Base-by-base conservation (phyloP, 2,888 invertebrate genomes). In the Dryobota labecula region DNA sequence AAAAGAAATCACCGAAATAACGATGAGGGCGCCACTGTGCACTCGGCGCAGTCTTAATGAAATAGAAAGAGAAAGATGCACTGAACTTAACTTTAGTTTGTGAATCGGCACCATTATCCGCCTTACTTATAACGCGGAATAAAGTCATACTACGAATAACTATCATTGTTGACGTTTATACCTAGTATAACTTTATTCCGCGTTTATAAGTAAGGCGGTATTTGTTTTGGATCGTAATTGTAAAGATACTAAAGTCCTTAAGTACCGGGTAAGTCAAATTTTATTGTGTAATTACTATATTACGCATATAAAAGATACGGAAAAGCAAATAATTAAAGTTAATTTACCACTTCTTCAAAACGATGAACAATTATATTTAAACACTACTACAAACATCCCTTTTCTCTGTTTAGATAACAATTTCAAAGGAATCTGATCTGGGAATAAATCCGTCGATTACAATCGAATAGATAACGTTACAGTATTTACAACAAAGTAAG, bases 401-500 rank as follows among this genome's bases (percentile, higher is more conserved):
- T 64, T 51, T 41, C 60, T 24, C 27, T 18, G 53, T 58, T 64
- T 43, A 20, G 67, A 41, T 53, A 70, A 75, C 76, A 79, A 80
- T 54, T 83, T 70, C n/a, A 72, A 71, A 70, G 73, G 49, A 76
- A 84, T 67, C 54, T 53, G 78, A 85, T 85, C 70, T 73, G 4
- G 1, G 45, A 11, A 76, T 84, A 85, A 85, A 76, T 85, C 70
- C 62, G 38, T 36, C 38, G 84, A 80, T 84, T 61, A 70, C 78
- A 70, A 85, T 82, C 84, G 57, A 61, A 78, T 78, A 85, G 78
- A 85, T 85, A 70, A 73, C 62, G 67, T 80, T 78, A 76, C 77
- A 74, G 58, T 60, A 82, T 76, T 73, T 47, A 62, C 70, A 62
- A 75, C 76, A 57, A 70, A 80, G 61, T 74, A 70, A 73, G 49